phyloP scores from a whole-genome alignment of 2,888 invertebrate species.

The Tetranychus piercei region DNA sequence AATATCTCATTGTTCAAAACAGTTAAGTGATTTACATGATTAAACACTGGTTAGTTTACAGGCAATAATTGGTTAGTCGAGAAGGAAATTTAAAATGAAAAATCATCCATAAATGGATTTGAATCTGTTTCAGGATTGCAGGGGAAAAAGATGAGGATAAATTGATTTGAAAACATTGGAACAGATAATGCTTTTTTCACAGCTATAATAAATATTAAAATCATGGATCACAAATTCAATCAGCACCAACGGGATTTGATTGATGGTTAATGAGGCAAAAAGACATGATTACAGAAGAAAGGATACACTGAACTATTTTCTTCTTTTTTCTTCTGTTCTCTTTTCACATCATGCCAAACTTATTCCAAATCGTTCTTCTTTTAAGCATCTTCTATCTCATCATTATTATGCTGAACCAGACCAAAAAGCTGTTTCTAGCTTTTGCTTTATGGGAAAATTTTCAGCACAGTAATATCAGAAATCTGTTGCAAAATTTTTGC shows the following conservation, averaged over 20 bases:
- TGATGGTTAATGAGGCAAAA: background rate
- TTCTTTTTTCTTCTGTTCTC: background rate
- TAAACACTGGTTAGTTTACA: too few species aligned
- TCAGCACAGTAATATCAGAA: background rate
- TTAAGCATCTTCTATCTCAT: background rate
- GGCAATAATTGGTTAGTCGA: too few species aligned
- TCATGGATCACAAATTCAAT: background rate
- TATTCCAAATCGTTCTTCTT: background rate
- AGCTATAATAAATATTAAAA: background rate
- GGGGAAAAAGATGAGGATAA: too few species aligned
- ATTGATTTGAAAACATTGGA: too few species aligned
- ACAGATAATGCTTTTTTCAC: too few species aligned
- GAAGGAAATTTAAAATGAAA: too few species aligned
- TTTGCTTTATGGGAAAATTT: too few species aligned
- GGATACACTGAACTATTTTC: background rate
- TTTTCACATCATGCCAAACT: background rate
- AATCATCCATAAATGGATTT: too few species aligned
- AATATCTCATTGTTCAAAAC: too few species aligned
- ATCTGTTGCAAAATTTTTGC: background rate
- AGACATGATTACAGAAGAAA: background rate
- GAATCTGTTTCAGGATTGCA: too few species aligned
- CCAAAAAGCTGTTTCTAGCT: background rate
- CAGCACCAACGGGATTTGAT: background rate
- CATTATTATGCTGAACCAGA: background rate
- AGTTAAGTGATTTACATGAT: too few species aligned